Evolutionary conservation across 2,797 vertebrate species (phyloP).

Genomic region (Remorina albescens): DNA sequence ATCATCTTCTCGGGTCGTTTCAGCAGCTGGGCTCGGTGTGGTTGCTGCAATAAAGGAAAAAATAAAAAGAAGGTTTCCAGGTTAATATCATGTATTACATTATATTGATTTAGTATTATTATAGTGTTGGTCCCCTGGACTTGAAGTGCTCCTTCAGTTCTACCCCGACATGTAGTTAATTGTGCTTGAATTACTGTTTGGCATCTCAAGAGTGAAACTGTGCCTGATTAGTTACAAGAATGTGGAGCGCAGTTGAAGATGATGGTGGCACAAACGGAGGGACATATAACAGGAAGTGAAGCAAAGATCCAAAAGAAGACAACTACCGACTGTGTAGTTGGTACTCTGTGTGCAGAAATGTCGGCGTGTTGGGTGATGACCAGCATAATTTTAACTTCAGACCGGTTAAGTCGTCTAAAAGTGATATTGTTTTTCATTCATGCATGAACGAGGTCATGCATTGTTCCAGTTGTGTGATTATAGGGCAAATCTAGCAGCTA

Average conservation of each 20-base stretch:
- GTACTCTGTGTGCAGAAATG: not conserved
- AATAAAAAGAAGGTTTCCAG: not conserved
- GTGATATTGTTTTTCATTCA: no score
- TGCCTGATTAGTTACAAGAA: slow-evolving; percentile 1
- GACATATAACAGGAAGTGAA: not conserved
- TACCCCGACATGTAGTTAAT: not conserved
- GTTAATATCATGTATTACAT: not conserved
- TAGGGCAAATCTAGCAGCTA: no score
- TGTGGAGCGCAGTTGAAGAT: not conserved
- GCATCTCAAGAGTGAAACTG: not conserved
- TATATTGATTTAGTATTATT: not conserved
- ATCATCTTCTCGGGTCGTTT: not conserved
- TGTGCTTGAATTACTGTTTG: not conserved
- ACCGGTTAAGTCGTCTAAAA: no score
- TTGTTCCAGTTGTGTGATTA: no score
- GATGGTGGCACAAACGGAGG: no score
- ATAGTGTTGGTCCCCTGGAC: not conserved
- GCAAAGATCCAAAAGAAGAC: not conserved
- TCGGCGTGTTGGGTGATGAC: not conserved
- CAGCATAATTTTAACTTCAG: no score
- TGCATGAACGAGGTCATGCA: no score
- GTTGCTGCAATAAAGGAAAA: not conserved
- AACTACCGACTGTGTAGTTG: not conserved
- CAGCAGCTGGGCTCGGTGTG: not conserved
- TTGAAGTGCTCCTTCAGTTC: not conserved